Evolutionary conservation across 2,113 vertebrate genomes (phyloP), one percentile per base, ranked within the genome.

Genomic region (Gambusia affinis): DNA sequence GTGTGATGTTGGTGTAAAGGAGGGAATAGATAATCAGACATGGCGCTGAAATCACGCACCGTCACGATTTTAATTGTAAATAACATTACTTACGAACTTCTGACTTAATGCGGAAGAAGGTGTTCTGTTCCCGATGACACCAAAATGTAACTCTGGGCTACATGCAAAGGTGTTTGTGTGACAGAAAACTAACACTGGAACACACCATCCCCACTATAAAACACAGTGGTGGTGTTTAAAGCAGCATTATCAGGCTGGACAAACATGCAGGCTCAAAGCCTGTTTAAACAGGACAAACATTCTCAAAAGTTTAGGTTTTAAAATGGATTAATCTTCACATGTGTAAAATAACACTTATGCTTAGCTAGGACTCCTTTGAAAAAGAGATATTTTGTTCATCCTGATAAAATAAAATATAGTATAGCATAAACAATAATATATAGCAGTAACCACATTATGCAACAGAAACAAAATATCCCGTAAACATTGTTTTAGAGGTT

Each of bases 21-120:
- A 73, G 66, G 66, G 54, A 65, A 44, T n/a, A 12, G 24, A 71
- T 76, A 39, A 80, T 75, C 76, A 62, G 73, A 68, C 60, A 44
- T 67, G 44, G 63, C 73, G 47, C 27, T 24, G 19, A 37, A 64
- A 64, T 6, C 30, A 12, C 12, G 0, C 1, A 4, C 7, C 17
- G 11, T n/a, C 4, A 15, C 17, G 1, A 62, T 15, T 62, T 62
- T 17, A 62, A 19, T 1, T 30, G 28, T 63, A 12, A 33, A 65
- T 67, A 7, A 12, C 6, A 8, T 42, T 28, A 15, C 12, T 14
- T 67, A n/a, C 44, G 37, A 44, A 17, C 12, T 39, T 17, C 28
- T 31, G 22, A 31, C 61, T 19, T 63, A 5, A 7, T 19, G 17
- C 19, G 14, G 44, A 47, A 47, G 44, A 19, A 47, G 44, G 44